These are phyloP conservation scores for Pinctada fucata DNA, from an alignment of 2,888 invertebrate species.

Conservation along the genomic window DNA sequence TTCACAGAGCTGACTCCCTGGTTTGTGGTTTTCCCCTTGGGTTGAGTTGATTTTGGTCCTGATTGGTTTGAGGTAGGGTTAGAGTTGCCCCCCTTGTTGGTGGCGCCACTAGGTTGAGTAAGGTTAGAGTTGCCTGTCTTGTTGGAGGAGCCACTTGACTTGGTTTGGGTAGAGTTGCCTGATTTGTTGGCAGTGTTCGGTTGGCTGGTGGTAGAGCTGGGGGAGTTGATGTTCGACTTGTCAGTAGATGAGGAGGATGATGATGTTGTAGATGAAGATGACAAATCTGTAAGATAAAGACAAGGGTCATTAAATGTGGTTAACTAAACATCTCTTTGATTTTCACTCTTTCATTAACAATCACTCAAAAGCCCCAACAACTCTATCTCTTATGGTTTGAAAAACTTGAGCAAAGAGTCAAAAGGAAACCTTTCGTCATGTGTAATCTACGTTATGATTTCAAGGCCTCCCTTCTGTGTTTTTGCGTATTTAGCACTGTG, in stretches of 20 bases:
- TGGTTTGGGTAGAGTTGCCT: background rate
- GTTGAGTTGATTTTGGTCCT: slow-evolving; percentile 19
- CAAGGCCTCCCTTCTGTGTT: no score
- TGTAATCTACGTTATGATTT: no score
- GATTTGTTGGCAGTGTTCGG: background rate
- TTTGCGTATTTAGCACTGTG: no score
- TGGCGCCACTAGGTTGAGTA: background rate
- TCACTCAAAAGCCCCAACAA: no score
- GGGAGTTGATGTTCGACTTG: slow-evolving; percentile 1
- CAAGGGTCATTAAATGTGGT: no score
- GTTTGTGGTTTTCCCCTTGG: background rate
- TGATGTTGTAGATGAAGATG: background rate
- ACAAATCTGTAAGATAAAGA: no score
- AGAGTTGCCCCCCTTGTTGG: background rate
- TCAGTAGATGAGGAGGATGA: background rate
- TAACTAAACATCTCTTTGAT: no score
- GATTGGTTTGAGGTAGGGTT: background rate
- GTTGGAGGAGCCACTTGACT: background rate
- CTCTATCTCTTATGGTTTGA: no score
- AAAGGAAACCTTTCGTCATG: no score
- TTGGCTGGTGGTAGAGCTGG: background rate
- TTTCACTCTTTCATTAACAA: no score
- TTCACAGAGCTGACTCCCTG: background rate
- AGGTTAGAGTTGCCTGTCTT: background rate
- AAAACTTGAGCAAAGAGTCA: no score